Base-by-base conservation (phyloP, 2,797 vertebrate genomes). In the Poliocrania exsul region DNA sequence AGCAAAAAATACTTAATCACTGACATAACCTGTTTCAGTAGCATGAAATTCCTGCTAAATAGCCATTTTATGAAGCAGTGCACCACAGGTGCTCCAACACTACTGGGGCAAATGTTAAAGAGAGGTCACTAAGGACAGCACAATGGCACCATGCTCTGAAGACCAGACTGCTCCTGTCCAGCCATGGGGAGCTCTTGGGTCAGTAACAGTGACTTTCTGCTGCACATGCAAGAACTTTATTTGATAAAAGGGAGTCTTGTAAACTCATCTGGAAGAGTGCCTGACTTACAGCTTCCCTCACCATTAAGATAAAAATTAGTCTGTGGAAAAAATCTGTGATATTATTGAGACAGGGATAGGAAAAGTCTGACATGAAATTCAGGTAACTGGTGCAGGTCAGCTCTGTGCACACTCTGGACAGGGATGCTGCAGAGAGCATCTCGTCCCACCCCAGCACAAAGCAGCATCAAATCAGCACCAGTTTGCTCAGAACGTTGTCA, bases 381-480 rank as follows among this genome's bases (percentile, higher is more conserved):
- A 88, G 29, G 0, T 37, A 60, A 49, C 10, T 37, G 44, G 9
- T 11, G 24, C 26, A 62, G 21, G 18, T 67, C 75, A 83, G 17
- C 13, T 6, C 13, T 38, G 18, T 46, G 23, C 13, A 28, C 0
- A 2, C 13, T 7, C 20, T 0, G 0, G 29, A 33, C 25, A 33
- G 10, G 31, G 51, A 80, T 31, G 29, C 57, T 33, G 10, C 13
- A 58, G 37, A 33, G 26, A 38, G 7, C 8, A 67, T 8, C 42
- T 35, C 37, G 10, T 26, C 24, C 58, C 58, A 57, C 16, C 5
- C 14, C 38, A 53, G 23, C 53, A 57, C 29, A 72, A 29, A 46
- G 61, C 31, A 65, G 46, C 28, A 49, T 23, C 69, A 47, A 25
- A 49, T 25, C 47, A 72, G 6, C 58, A 62, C 2, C 47, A 62